phyloP scores from a whole-genome alignment of 2,888 invertebrate species.

The Piscicola geometra region DNA sequence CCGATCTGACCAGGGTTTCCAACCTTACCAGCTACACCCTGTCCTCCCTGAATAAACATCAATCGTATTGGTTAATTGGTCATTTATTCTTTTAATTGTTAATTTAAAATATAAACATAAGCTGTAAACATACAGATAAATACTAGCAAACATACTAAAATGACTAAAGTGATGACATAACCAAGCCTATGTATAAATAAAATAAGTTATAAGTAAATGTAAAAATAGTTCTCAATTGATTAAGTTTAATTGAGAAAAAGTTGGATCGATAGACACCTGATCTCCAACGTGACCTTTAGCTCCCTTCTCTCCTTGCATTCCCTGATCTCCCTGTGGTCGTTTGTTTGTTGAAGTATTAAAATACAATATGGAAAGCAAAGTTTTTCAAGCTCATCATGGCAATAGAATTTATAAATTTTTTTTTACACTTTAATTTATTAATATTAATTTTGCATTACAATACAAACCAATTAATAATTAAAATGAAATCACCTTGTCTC shows the following conservation, averaged over 20 bases:
- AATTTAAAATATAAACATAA: conserved; percentile 8
- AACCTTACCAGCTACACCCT: conserved; percentile 54
- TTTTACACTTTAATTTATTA: background rate
- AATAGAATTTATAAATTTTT: background rate
- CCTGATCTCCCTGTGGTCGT: conserved; percentile 65
- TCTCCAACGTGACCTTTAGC: conserved; percentile 64
- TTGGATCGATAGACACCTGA: too few relatives aligned
- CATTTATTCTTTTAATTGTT: background rate
- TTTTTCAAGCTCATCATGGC: background rate
- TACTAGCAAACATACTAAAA: background rate
- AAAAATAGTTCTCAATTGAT: too few relatives aligned
- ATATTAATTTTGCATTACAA: background rate
- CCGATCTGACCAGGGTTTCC: conserved; percentile 48
- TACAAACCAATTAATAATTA: background rate
- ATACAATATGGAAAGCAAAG: background rate
- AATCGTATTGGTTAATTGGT: background rate
- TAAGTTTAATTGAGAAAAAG: too few relatives aligned
- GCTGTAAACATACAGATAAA: background rate
- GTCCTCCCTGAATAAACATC: conserved; percentile 24
- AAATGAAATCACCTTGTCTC: conserved; percentile 38
- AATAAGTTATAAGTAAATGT: too few relatives aligned
- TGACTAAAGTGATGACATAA: too few relatives aligned
- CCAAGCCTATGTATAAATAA: too few relatives aligned
- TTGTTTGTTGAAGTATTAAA: background rate
- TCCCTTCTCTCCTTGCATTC: conserved; percentile 79